Evolutionary conservation across 2,888 invertebrate species (phyloP), one percentile per base, ranked within the genome.

Genomic region (Dascillus cervinus): DNA sequence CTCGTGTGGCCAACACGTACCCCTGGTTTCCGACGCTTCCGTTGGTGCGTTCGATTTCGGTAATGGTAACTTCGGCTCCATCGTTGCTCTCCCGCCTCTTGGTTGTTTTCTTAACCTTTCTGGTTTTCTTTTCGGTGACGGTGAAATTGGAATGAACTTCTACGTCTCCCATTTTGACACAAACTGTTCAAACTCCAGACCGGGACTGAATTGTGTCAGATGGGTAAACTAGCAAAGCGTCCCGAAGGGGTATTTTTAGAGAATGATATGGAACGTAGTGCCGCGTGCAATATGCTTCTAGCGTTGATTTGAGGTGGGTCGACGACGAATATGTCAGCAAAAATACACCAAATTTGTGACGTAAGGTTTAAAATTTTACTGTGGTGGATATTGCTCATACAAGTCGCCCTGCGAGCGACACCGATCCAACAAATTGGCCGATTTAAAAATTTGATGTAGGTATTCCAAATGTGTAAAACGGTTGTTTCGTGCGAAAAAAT

Each of bases 21-120:
- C 85, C 87, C 78, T 69, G 69, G 35, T 53, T 62, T 68, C 75
- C 75, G 67, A 71, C 71, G 66, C 50, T 60, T 68, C 75, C 75
- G 67, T 72, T 71, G 65, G 67, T 70, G 64, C 75, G 73, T 67
- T 77, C 77, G 64, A 84, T 66, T 70, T 87, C 86, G 55, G 83
- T 84, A 67, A 87, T 82, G 68, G 82, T 79, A 64, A 86, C 79
- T 66, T 87, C 86, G 52, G 69, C 75, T 60, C 78, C 78, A 63
- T 78, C 78, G 44, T 75, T 75, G 61, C 77, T 79, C 68, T 84
- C 82, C 63, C 85, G 79, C 66, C 85, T 79, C 56, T 82, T 80
- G 62, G 81, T 78, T 53, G 83, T 79, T 73, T 89, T 89, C 76
- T 89, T 90, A 71, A 87, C 84, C 74, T 89, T 90, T 67, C 87